Conservation (phyloP, 2,888 invertebrate species). For the Iphiclides podalirius region DNA sequence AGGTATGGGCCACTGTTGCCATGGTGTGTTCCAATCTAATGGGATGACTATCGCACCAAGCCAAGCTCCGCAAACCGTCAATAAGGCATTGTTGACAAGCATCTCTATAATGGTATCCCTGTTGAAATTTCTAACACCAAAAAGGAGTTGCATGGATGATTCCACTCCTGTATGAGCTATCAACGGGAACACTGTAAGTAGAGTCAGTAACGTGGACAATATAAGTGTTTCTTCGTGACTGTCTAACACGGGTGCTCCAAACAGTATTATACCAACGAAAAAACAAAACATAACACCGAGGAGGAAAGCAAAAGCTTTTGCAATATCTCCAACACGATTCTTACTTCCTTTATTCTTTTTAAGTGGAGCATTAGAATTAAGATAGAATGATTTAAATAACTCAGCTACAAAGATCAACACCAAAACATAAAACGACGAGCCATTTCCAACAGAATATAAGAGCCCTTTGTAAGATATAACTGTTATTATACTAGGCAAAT, state of each 20-base stretch:
- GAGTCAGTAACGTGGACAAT: constrained; percentile 81
- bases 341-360: constrained; percentile 62
- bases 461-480: constrained; percentile 78
- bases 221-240: constrained; percentile 84
- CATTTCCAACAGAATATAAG: constrained; percentile 81
- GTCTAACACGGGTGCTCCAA: constrained; percentile 83
- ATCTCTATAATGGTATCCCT: constrained; percentile 77
- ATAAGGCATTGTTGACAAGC: constrained; percentile 77
- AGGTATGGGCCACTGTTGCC: constrained; percentile 91
- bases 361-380: constrained; percentile 51
- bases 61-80: constrained; percentile 89
- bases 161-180: constrained; percentile 82
- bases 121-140: constrained; percentile 69
- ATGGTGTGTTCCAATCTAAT: constrained; percentile 93
- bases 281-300: constrained; percentile 71
- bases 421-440: constrained; percentile 65
- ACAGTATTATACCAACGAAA: constrained; percentile 82
- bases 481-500: constrained; percentile 79
- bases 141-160: constrained; percentile 73
- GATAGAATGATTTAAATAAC: constrained; percentile 74
- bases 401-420: constrained; percentile 73
- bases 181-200: constrained; percentile 82
- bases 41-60: constrained; percentile 92
- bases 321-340: constrained; percentile 65
- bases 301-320: constrained; percentile 71